Percentiles rank a stretch among this genome's conserved stretches.
phyloP scores from a whole-genome alignment of 2,888 invertebrate genomes.

The Sicus ferrugineus region DNA sequence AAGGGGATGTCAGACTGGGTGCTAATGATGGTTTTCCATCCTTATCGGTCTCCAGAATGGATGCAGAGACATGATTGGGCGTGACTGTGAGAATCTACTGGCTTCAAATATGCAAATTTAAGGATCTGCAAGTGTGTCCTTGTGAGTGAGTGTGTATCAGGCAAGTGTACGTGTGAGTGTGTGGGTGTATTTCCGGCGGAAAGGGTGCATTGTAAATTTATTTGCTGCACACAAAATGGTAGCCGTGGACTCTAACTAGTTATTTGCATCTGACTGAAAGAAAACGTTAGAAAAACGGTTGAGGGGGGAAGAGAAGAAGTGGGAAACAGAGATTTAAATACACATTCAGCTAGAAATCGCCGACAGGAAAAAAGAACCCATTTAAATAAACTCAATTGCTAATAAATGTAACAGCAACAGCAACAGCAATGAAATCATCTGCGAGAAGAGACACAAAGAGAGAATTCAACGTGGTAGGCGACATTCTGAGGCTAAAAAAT shows the following conservation, averaged over 20 bases:
- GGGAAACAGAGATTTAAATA: not conserved
- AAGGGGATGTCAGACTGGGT: not conserved
- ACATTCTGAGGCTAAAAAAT: not conserved
- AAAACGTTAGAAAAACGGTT: not conserved
- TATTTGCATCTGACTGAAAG: slow-evolving; percentile 16
- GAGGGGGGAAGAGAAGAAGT: not conserved
- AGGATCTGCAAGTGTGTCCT: not conserved
- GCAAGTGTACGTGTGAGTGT: too few species aligned
- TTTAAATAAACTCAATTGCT: not conserved
- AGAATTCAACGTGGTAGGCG: not conserved
- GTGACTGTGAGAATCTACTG: not conserved
- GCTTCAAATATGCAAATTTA: not conserved
- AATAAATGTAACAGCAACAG: slow-evolving; percentile 6
- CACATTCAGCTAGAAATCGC: not conserved
- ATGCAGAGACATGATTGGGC: not conserved
- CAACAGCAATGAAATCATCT: too few species aligned
- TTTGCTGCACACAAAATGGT: slow-evolving; percentile 7
- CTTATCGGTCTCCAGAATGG: not conserved
- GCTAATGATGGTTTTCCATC: not conserved
- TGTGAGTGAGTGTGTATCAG: not conserved
- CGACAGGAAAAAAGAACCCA: not conserved
- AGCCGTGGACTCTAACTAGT: not conserved
- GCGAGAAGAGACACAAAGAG: too few species aligned
- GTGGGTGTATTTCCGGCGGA: not conserved
- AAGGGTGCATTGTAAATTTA: slow-evolving; percentile 13